A percentile compares a stretch with the other conserved stretches of the same genome.
Evolutionary conservation across 2,888 invertebrate species (phyloP).

Genomic region (Prenolepis imparis): DNA sequence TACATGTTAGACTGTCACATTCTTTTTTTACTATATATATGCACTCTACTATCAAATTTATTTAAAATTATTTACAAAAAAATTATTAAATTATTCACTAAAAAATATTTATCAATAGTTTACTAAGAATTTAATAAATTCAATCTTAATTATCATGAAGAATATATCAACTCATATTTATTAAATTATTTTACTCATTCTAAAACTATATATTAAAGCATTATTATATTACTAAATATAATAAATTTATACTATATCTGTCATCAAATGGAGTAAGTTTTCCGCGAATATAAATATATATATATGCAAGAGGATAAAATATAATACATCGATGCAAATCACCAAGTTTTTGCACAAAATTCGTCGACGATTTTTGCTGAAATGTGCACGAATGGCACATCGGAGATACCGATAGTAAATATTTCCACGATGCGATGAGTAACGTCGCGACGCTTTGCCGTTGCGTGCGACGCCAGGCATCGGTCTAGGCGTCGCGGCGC

Average conservation of each 20-base stretch:
- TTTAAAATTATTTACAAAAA: neutral
- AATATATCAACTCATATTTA: neutral
- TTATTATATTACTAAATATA: neutral
- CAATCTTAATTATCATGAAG: neutral
- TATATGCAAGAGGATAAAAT: neutral
- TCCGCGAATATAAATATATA: neutral
- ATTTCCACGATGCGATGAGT: constrained; percentile 55
- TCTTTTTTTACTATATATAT: neutral
- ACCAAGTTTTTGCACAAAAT: neutral
- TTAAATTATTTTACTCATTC: no score
- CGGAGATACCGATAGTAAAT: constrained; percentile 56
- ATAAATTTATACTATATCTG: neutral
- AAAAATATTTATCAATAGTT: neutral
- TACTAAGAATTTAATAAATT: neutral
- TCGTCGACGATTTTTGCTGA: neutral
- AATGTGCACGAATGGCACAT: constrained; percentile 19
- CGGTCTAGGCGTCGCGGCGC: constrained; percentile 78
- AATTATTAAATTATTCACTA: neutral
- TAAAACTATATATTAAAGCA: no score
- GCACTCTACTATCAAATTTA: neutral
- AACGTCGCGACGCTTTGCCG: constrained; percentile 40
- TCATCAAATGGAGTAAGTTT: neutral
- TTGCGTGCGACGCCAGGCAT: constrained; percentile 76
- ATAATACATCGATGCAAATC: constrained; percentile 2
- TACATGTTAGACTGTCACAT: neutral